Percentiles rank a stretch among this genome's conserved stretches.
Conservation (phyloP, 2,888 invertebrate species). For the Julus scandinavius region DNA sequence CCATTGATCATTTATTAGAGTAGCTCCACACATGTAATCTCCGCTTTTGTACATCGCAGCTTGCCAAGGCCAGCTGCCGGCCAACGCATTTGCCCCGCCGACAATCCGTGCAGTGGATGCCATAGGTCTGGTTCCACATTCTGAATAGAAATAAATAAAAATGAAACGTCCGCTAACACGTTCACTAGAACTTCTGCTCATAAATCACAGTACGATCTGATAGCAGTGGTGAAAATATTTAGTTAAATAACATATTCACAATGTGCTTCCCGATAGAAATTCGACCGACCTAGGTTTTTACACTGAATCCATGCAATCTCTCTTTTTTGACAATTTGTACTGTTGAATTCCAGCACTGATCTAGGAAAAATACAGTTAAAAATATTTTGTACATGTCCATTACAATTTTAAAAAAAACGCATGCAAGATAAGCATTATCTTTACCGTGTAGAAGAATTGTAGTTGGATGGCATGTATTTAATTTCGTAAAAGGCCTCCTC, state of each 20-base stretch:
- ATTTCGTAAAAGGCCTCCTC: constrained; percentile 51
- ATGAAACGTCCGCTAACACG: neutral
- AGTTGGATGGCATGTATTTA: constrained; percentile 47
- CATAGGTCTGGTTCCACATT: constrained; percentile 57
- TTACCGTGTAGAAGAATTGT: constrained; percentile 52
- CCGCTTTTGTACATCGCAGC: constrained; percentile 87
- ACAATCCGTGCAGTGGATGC: constrained; percentile 73
- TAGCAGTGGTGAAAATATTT: constrained; percentile 23
- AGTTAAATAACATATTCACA: neutral
- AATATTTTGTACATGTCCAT: neutral
- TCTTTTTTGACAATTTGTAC: constrained; percentile 73
- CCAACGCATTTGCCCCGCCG: constrained; percentile 79
- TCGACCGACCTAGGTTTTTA: constrained; percentile 65
- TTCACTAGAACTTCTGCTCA: neutral
- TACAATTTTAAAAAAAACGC: neutral
- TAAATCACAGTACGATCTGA: neutral
- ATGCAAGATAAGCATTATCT: neutral
- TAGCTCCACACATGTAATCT: constrained; percentile 85
- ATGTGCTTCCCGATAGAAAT: neutral
- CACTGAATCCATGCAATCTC: constrained; percentile 77
- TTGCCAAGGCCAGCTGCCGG: constrained; percentile 87
- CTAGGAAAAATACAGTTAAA: constrained; percentile 45
- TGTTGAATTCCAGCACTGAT: constrained; percentile 69
- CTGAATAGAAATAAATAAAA: constrained; percentile 44
- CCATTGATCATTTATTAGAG: constrained; percentile 78